Evolutionary conservation across 2,888 invertebrate species (phyloP), one percentile per base, ranked within the genome.

Genomic region (Aphodius sticticus): DNA sequence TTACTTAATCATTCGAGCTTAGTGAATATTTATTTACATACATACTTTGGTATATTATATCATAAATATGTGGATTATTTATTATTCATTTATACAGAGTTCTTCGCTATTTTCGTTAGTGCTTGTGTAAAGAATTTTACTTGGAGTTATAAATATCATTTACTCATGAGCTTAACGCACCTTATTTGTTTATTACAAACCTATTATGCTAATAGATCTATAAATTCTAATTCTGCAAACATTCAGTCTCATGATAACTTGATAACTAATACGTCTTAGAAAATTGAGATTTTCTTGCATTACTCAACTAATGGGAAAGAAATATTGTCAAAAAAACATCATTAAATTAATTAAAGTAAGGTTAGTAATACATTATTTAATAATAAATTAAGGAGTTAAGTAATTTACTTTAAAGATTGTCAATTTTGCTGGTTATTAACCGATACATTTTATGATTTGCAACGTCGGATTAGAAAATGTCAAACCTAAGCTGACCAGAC

Each of bases 1-100:
- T 38, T 38, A 38, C 38, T 38, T 38, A 38, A 38, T 38, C 38
- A 53, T 53, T 53, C 53, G 53, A 53, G 53, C 53, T 7, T 53
- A 53, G 53, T 53, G 53, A 53, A 53, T 53, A 53, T 53, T 53
- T 53, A 53, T 53, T 53, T 53, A 53, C 53, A 53, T 53, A 53
- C 53, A 53, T 53, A 53, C 53, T 53, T 53, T 53, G 7, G 53
- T 26, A 26, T 26, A 26, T 7, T 53, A 53, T 53, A 53, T 53
- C 53, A 53, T 53, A 53, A 53, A 53, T 53, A 53, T 12, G 53
- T 53, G 53, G 53, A 12, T 53, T 53, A 9, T 53, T 53, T 53
- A 53, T 53, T 53, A 3, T 3, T 53, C 7, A 53, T 53, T 53
- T 53, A 53, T 53, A 53, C 53, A 53, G 53, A 53, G 2, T 53